A percentile compares a stretch with the other conserved stretches of the same genome.
Conservation (phyloP, 2,888 invertebrate genomes). For the Megalurothrips usitatus region DNA sequence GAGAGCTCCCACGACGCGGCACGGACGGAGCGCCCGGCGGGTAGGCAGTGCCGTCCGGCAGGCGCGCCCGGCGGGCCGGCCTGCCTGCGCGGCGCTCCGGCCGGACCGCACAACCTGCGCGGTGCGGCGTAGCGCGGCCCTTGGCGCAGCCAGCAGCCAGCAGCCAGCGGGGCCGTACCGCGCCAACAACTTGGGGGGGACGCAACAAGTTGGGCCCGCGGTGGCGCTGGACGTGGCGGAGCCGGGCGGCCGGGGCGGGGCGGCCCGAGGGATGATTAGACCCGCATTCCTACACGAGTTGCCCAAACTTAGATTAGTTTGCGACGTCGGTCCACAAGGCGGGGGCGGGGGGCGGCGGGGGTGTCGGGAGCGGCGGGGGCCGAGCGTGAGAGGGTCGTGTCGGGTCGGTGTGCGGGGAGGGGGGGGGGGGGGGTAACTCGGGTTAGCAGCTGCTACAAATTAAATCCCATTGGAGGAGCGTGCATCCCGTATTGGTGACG, state of each 20-base stretch:
- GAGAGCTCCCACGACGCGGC: no score
- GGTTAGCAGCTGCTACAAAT: slow-evolving; percentile 32
- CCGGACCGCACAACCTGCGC: background rate
- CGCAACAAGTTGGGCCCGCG: background rate
- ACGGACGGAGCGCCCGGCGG: background rate
- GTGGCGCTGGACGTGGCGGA: background rate
- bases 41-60: background rate
- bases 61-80: background rate
- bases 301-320: slow-evolving; percentile 20
- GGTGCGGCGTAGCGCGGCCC: no score
- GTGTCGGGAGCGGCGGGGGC: background rate
- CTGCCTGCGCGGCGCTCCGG: background rate
- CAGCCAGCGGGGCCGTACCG: no score
- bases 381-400: no score
- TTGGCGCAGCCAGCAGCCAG: no score
- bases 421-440: background rate
- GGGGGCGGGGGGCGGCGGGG: background rate
- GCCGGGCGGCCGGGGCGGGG: background rate
- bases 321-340: background rate
- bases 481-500: background rate
- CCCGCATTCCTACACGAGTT: slow-evolving; percentile 21
- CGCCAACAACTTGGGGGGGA: no score
- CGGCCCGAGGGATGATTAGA: slow-evolving; percentile 1
- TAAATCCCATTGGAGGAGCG: slow-evolving; percentile 8
- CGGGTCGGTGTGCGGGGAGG: background rate